Evolutionary conservation across 2,113 vertebrate genomes (phyloP), one percentile per base, ranked within the genome.

Genomic region (Bufo gargarizans): DNA sequence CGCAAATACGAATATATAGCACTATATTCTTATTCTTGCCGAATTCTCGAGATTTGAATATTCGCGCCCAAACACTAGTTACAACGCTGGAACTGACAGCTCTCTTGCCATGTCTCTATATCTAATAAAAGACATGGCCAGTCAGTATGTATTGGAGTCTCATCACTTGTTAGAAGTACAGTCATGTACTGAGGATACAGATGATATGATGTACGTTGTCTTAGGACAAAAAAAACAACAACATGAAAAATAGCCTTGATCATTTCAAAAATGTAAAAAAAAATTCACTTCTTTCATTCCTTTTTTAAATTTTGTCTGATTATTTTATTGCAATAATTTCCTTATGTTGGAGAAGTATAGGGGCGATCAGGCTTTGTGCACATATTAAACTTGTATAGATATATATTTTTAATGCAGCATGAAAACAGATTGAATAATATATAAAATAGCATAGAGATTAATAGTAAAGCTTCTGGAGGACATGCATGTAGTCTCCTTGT

Each of bases 321-420:
- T 1, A 76, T 74, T 85, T 58, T 11, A 45, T 47, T 14, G 33
- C 11, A 22, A 45, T 17, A 91, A 82, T 86, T 89, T 71, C 58
- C 89, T 55, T 89, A 81, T 90, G 47, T 89, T 86, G 89, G 78
- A 90, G 91, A 59, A 90, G 91, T 80, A 63, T 89, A 82, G 22
- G 53, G 33, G 80, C 84, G 77, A 91, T 89, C 76, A 89, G 91
- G 85, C 85, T 90, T 86, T 16, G n/a, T 55, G 49, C 13, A 33
- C 33, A 12, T 84, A 84, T 84, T 90, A 71, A 79, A 91, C 86
- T 90, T 90, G 90, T 87, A 91, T 89, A 86, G 50, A 88, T 90
- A 89, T 47, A 3, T 19, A 19, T 88, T 90, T 88, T 87, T 90
- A 92, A 91, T 91, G 89, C 89, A 93, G 92, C 90, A 89, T 90